phyloP scores from a whole-genome alignment of 2,797 vertebrate species.

The Gymnoscopelus braueri region DNA sequence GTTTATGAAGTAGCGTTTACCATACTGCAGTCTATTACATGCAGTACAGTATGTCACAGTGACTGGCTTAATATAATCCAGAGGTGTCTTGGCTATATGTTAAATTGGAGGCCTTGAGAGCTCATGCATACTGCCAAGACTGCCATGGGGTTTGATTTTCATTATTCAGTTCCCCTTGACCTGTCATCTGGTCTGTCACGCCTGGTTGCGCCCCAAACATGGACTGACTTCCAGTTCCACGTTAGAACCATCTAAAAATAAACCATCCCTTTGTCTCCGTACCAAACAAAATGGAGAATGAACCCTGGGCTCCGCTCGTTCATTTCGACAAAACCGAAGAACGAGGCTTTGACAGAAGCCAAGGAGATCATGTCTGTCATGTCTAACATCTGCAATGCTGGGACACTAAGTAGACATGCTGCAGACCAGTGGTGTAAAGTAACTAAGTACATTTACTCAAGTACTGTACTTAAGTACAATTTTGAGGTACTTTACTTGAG shows the following conservation, averaged over 20 bases:
- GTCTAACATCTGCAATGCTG: no score
- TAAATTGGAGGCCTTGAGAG: conserved; percentile 21
- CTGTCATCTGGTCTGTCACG: conserved; percentile 39
- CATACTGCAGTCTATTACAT: not conserved
- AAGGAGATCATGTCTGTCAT: no score
- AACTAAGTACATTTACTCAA: no score
- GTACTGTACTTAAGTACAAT: no score
- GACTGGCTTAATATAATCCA: conserved; percentile 8
- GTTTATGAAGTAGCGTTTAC: not conserved
- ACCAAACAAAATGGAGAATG: not conserved
- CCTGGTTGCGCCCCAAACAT: conserved; percentile 42
- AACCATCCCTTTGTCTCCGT: not conserved
- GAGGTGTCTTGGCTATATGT: conserved; percentile 1
- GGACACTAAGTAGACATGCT: no score
- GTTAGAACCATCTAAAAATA: conserved; percentile 33
- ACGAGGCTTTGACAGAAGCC: no score
- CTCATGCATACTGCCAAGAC: not conserved
- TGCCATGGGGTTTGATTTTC: not conserved
- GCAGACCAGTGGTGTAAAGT: no score
- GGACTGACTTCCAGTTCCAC: conserved; percentile 19
- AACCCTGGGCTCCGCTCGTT: no score
- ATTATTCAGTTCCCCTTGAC: conserved; percentile 25
- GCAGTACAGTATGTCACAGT: not conserved
- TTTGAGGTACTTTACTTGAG: no score
- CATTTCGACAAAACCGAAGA: no score